Evolutionary conservation across 2,888 invertebrate species (phyloP).

Genomic region (Trissolcus brochymenae): DNA sequence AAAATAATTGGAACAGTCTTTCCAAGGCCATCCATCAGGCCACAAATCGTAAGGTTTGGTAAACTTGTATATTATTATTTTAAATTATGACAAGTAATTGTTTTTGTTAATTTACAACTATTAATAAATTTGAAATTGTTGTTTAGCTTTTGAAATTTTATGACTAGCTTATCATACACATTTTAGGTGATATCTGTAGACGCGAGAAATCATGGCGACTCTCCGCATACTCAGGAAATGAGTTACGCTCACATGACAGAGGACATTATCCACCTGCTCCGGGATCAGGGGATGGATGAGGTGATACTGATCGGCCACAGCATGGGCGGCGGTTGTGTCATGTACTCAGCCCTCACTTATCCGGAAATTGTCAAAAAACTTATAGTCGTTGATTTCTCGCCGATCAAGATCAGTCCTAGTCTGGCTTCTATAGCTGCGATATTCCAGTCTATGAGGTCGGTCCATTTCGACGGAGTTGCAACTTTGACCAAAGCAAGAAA

Average conservation of each 20-base stretch:
- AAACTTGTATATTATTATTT: background rate
- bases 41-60: constrained; percentile 80
- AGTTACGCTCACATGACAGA: constrained; percentile 85
- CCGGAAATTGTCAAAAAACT: constrained; percentile 82
- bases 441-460: constrained; percentile 82
- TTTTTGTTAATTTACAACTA: background rate
- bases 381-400: constrained; percentile 85
- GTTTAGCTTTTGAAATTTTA: constrained; percentile 13
- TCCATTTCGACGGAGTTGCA: constrained; percentile 80
- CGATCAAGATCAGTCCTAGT: constrained; percentile 81
- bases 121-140: background rate
- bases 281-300: constrained; percentile 81
- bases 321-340: constrained; percentile 96
- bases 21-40: constrained; percentile 83
- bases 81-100: no score
- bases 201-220: constrained; percentile 96
- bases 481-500: constrained; percentile 84
- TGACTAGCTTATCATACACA: background rate
- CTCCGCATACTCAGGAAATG: constrained; percentile 86
- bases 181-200: constrained; percentile 86
- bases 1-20: constrained; percentile 90
- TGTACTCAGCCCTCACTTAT: constrained; percentile 87
- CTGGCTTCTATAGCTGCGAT: constrained; percentile 81
- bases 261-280: constrained; percentile 84
- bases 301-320: constrained; percentile 91